A percentile compares a stretch with the other conserved stretches of the same genome.
phyloP scores from a whole-genome alignment of 2,113 vertebrate species.

The Python bivittatus region DNA sequence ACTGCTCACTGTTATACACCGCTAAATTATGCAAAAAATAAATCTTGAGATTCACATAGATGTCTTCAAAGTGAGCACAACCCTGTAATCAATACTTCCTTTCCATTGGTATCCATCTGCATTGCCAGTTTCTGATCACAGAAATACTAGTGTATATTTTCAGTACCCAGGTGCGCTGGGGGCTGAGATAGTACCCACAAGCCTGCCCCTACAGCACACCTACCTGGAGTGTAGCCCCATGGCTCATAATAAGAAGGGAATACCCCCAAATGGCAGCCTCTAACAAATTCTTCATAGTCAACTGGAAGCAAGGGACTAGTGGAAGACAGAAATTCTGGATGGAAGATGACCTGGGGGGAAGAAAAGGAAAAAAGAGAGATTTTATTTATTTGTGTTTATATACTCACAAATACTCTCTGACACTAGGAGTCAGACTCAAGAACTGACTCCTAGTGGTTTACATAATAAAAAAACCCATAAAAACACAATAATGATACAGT shows the following conservation, averaged over 20 bases:
- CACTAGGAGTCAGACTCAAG: neutral
- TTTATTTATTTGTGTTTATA: neutral
- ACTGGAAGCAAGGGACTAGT: slow-evolving; percentile 90
- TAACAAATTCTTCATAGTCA: slow-evolving; percentile 93
- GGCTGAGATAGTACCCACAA: neutral
- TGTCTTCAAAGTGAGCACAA: neutral
- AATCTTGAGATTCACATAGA: neutral
- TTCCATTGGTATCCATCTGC: neutral
- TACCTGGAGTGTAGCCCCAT: slow-evolving; percentile 94
- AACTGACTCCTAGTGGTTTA: neutral
- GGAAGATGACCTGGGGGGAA: slow-evolving; percentile 85
- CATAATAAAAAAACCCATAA: neutral
- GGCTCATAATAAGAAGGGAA: slow-evolving; percentile 95
- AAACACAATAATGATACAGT: neutral
- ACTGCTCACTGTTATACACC: neutral
- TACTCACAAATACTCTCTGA: too few species aligned
- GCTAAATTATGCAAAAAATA: neutral
- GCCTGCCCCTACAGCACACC: neutral
- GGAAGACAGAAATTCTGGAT: slow-evolving; percentile 92
- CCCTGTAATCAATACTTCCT: too few species aligned
- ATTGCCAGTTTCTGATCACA: neutral
- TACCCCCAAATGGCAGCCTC: slow-evolving; percentile 90
- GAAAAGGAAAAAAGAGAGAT: neutral
- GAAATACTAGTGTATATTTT: neutral
- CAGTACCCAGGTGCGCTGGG: too few species aligned